phyloP scores from a whole-genome alignment of 2,888 invertebrate genomes.

The Hypercompe scribonia region DNA sequence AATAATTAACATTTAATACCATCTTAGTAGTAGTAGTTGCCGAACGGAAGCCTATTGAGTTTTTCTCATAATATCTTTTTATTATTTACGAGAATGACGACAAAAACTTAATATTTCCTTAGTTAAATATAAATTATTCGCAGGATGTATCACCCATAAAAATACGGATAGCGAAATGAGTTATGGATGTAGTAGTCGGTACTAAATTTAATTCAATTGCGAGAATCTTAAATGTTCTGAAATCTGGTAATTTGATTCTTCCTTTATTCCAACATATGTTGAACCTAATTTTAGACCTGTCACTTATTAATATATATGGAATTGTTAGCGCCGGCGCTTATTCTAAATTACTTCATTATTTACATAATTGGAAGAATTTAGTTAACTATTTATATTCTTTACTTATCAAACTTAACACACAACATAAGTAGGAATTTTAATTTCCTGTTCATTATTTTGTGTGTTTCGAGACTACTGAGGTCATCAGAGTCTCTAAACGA shows the following conservation, averaged over 20 bases:
- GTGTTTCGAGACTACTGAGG: no score
- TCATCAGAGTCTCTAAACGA: no score
- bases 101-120: neutral
- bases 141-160: conserved; percentile 1
- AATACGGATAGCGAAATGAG: conserved; percentile 1
- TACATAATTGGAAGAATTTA: neutral
- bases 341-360: neutral
- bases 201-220: neutral
- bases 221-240: neutral
- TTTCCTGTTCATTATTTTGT: no score
- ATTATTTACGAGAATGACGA: conserved; percentile 16
- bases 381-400: neutral
- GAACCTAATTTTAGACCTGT: neutral
- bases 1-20: neutral
- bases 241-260: neutral
- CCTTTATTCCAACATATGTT: neutral
- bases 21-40: neutral
- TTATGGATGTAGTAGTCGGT: neutral
- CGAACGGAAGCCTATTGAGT: neutral
- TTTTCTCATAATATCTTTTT: neutral
- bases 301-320: no score
- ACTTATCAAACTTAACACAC: no score
- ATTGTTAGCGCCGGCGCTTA: neutral
- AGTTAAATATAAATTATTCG: conserved; percentile 17
- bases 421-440: no score